These are phyloP conservation scores for Cheilosia soror DNA, from an alignment of 2,888 invertebrate species.

Conservation along the genomic window DNA sequence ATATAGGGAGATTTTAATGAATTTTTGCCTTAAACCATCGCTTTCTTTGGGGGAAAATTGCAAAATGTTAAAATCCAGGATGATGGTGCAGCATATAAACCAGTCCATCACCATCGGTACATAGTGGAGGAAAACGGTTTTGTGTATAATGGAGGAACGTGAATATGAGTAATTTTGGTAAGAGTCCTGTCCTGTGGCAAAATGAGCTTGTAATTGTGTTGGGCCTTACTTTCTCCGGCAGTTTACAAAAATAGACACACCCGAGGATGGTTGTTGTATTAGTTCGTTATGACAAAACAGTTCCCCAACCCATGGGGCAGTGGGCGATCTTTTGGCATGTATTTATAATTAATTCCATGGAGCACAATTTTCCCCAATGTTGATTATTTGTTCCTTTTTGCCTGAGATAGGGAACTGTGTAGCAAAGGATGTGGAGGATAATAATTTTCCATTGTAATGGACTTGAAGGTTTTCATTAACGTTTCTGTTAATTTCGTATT, in stretches of 20 bases:
- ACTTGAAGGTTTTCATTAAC: constrained; percentile 70
- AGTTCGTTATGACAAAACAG: constrained; percentile 6
- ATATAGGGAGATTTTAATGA: constrained; percentile 48
- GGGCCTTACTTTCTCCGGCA: constrained; percentile 4
- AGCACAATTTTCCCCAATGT: constrained; percentile 11
- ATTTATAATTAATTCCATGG: constrained; percentile 57
- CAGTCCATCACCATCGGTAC: background rate
- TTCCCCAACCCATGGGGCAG: background rate
- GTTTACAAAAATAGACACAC: constrained; percentile 1
- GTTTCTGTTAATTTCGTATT: constrained; percentile 53
- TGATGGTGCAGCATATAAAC: background rate
- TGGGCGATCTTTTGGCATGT: background rate
- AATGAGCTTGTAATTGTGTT: constrained; percentile 20
- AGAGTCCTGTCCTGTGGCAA: constrained; percentile 9
- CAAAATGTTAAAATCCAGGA: constrained; percentile 12
- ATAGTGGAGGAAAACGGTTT: background rate
- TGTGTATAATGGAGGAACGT: background rate
- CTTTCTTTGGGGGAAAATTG: constrained; percentile 28
- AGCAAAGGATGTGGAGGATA: constrained; percentile 31
- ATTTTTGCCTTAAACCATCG: constrained; percentile 51
- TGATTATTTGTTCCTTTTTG: background rate
- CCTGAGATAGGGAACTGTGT: background rate
- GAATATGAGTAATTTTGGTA: constrained; percentile 48
- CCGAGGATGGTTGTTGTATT: background rate
- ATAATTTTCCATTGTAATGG: constrained; percentile 65